These are phyloP conservation scores for Crotalus viridis DNA, from an alignment of 2,113 vertebrate species.

Conservation along the genomic window DNA sequence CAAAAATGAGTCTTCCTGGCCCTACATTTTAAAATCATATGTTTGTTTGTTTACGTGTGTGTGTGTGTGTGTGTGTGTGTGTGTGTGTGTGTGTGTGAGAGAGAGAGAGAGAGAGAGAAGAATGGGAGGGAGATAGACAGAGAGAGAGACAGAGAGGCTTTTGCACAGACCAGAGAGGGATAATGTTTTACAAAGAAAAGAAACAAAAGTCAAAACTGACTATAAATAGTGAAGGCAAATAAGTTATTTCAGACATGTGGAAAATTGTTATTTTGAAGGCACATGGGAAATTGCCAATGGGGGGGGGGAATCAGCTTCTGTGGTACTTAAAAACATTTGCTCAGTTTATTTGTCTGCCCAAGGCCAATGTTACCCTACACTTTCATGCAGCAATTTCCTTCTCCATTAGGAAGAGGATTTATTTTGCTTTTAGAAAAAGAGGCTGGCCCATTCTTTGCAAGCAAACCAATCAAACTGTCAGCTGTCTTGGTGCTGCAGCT, in stretches of 20 bases:
- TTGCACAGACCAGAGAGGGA: not conserved
- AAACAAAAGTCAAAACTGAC: not conserved
- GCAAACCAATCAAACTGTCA: conserved; percentile 70
- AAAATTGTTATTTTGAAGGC: not conserved
- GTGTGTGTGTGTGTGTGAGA: too few species aligned
- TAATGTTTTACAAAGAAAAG: not conserved
- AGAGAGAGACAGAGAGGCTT: not conserved
- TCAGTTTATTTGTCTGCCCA: accelerated
- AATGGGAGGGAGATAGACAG: not conserved
- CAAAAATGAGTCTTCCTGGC: not conserved
- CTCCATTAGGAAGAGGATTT: conserved; percentile 8
- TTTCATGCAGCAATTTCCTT: conserved; percentile 1
- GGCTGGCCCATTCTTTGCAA: conserved; percentile 52
- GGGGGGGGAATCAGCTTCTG: not conserved
- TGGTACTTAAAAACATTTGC: not conserved
- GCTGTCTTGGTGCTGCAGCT: conserved; percentile 50
- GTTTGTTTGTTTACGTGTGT: too few species aligned
- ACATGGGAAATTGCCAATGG: not conserved
- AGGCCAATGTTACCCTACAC: not conserved
- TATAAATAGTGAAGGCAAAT: not conserved
- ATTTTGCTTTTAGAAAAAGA: conserved; percentile 23
- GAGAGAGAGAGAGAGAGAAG: too few species aligned
- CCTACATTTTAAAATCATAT: not conserved
- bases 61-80: too few species aligned
- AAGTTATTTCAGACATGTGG: too few species aligned